Evolutionary conservation across 2,113 vertebrate genomes (phyloP), one percentile per base, ranked within the genome.

Genomic region (Cyphomyrus discorhynchus): DNA sequence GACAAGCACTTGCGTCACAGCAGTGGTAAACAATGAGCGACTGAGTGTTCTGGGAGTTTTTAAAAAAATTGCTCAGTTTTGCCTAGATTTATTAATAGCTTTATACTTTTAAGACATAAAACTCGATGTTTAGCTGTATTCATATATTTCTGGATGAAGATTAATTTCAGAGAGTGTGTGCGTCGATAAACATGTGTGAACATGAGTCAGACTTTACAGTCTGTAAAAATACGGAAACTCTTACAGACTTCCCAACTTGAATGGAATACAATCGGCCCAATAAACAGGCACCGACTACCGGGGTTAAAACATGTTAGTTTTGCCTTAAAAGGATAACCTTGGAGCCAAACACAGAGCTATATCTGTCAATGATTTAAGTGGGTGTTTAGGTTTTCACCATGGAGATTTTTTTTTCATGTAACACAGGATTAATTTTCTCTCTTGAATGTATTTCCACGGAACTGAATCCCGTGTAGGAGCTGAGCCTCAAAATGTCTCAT

Each of bases 381-480:
- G 45, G 82, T 66, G 52, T 84, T 89, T 85, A 62, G 39, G 35
- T 89, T 86, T 46, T 19, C 58, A 47, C 45, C 84, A 42, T 53
- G 53, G 77, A 66, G 83, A 39, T 89, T 84, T 84, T 31, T 83
- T 89, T 89, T 85, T 89, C 84, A 50, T 83, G 56, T 86, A 85
- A 89, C 53, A 66, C 82, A 89, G 53, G 80, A 85, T 86, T 86
- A 86, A 86, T 86, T 89, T 89, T 46, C 82, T 89, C 82, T 66
- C n/a, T 42, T 35, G 52, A 56, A 58, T 88, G 77, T 89, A 84
- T 85, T 89, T 89, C 82, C 74, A 45, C 24, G 52, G 89, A 89
- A 50, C 35, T 27, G 74, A 89, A 49, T 89, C 49, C 50, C 10
- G 47, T 39, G 47, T 46, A 70, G 83, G 27, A 49, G 62, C 56